Evolutionary conservation across 2,888 invertebrate species (phyloP).

Genomic region (Calameuta filiformis): DNA sequence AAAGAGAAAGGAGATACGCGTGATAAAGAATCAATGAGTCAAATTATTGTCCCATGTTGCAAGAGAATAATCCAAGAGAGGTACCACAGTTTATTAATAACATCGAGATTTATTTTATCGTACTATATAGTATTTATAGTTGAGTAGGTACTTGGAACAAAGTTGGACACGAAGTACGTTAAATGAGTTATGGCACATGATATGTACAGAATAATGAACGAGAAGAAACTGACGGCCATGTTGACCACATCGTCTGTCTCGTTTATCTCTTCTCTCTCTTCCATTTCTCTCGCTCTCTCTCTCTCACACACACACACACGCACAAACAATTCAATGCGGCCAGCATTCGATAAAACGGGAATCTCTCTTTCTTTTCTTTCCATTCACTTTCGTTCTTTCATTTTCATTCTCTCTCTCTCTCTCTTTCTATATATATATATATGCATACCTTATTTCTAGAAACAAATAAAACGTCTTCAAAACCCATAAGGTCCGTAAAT

Average conservation of each 20-base stretch:
- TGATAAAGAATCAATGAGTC: conserved; percentile 9
- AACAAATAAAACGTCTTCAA: conserved; percentile 1
- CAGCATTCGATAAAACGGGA: not conserved
- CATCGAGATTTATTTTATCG: conserved; percentile 66
- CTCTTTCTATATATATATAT: not conserved
- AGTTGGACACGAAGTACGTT: conserved; percentile 65
- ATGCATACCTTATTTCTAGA: conserved; percentile 10
- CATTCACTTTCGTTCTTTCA: conserved; percentile 7
- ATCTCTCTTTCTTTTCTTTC: conserved; percentile 12
- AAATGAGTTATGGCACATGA: conserved; percentile 66
- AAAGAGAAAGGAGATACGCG: not conserved
- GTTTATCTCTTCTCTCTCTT: conserved; percentile 7
- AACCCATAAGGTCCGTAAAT: not conserved
- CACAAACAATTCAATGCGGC: not conserved
- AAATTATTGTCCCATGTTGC: not conserved
- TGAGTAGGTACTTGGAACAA: conserved; percentile 66
- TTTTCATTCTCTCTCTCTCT: conserved; percentile 5
- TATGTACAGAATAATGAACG: conserved; percentile 53
- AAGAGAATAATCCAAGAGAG: not conserved
- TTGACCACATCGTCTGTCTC: conserved; percentile 2
- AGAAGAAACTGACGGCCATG: not conserved
- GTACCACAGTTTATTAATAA: conserved; percentile 57
- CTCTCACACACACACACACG: too few species aligned
- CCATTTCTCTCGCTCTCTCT: not conserved
- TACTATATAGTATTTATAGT: conserved; percentile 63